Evolutionary conservation across 1,140 invertebrate genomes (phyloP), one percentile per base, ranked within the genome.

Genomic region (Calephelis nemesis): DNA sequence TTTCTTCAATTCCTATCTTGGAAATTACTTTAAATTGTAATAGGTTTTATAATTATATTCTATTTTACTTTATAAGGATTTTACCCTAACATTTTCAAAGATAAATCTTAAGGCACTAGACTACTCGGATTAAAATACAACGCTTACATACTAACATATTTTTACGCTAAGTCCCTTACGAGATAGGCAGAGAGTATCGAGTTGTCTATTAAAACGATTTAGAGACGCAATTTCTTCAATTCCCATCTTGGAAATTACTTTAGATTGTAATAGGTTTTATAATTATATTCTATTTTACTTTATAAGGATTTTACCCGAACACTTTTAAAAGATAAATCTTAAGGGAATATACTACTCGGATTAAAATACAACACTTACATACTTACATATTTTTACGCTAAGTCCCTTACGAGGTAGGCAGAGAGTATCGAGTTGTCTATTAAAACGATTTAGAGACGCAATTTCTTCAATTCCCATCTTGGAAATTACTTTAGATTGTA

Each of bases 171-270:
- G 30, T 30, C 30, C 4, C 30, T 30, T 30, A 30, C 30, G 3
- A 30, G 30, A 2, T 30, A 30, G 30, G 30, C 30, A 30, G 30
- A 30, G 3, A 30, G 30, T 30, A 30, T 30, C 3, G 30, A 30
- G 30, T n/a, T n/a, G n/a, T 30, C 54, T 58, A 58, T 58, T 58
- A 58, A 58, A 58, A 30, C 54, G 54, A 58, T 58, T 58, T 58
- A 58, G 19, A 12, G 39, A 39, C 19, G 54, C 19, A 58, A 58
- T 40, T 58, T 39, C 54, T 58, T 58, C 54, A 58, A 58, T 58
- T 58, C 54, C 39, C 54, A 19, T 58, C 54, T 58, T 58, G 30
- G 54, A 58, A 58, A 58, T 58, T 58, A 58, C 10, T 39, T 58
- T 58, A 58, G 10, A 58, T 58, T 58, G 54, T 58, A 58, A 58